Evolutionary conservation across 2,113 vertebrate genomes (phyloP).

Genomic region (Apistogramma diplotaenia): DNA sequence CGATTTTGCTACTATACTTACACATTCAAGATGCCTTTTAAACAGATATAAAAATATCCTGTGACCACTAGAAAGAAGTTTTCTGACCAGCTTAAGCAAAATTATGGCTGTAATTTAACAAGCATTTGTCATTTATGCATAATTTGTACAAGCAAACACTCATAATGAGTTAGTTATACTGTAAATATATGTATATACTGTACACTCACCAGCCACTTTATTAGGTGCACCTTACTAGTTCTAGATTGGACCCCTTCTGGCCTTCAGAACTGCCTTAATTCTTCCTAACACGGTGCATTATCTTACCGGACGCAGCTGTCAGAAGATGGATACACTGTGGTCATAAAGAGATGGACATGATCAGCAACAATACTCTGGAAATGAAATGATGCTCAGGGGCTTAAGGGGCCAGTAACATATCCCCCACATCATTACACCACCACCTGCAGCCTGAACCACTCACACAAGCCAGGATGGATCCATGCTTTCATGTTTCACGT

Average conservation of each 20-base stretch:
- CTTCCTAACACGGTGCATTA: not conserved
- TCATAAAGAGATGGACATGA: not conserved
- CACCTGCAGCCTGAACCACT: not conserved
- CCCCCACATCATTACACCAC: not conserved
- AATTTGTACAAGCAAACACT: not conserved
- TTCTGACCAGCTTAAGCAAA: not conserved
- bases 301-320: not conserved
- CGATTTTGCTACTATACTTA: not conserved
- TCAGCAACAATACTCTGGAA: not conserved
- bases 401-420: not conserved
- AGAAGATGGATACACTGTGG: not conserved
- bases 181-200: not conserved
- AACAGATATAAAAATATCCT: not conserved
- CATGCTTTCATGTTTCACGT: not conserved
- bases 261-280: not conserved
- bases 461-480: fast-evolving
- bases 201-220: fast-evolving
- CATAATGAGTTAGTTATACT: not conserved
- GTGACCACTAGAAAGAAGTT: not conserved
- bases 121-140: not conserved
- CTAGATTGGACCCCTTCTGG: not conserved
- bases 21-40: not conserved
- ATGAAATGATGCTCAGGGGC: not conserved
- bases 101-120: not conserved
- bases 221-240: not conserved